These are phyloP conservation scores for Pitta sordida DNA, from an alignment of 2,113 vertebrate genomes.

Conservation along the genomic window DNA sequence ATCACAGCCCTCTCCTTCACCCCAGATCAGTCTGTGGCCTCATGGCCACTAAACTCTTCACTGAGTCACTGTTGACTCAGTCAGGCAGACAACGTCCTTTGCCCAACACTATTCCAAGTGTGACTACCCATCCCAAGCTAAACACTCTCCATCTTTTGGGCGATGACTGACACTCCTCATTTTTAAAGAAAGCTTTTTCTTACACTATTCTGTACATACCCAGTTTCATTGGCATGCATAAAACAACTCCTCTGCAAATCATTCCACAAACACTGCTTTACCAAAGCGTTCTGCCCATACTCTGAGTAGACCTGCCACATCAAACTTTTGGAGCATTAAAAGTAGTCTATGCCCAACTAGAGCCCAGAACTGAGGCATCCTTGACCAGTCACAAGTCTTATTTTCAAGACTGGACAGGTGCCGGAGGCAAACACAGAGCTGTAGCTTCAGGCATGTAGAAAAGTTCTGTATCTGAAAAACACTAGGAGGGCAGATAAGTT, in stretches of 20 bases:
- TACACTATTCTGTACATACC: background rate
- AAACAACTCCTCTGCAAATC: background rate
- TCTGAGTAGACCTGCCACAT: background rate
- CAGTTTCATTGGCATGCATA: rapidly evolving
- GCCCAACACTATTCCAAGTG: background rate
- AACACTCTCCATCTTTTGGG: background rate
- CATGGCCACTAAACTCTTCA: background rate
- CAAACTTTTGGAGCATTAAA: background rate
- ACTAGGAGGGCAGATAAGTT: background rate
- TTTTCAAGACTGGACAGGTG: background rate
- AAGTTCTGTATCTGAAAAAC: background rate
- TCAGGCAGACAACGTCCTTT: rapidly evolving
- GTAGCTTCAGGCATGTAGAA: background rate
- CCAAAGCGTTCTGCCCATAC: background rate
- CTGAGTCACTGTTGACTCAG: background rate
- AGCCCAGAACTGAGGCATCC: background rate
- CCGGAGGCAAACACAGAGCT: background rate
- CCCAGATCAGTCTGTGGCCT: background rate
- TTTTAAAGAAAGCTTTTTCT: background rate
- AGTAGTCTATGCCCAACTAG: background rate
- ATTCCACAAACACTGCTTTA: background rate
- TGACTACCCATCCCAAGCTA: background rate
- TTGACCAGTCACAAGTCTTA: background rate
- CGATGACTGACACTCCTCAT: background rate
- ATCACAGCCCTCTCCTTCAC: background rate